These are phyloP conservation scores for Myodes glareolus DNA, from an alignment of 2,113 vertebrate genomes.

Conservation along the genomic window DNA sequence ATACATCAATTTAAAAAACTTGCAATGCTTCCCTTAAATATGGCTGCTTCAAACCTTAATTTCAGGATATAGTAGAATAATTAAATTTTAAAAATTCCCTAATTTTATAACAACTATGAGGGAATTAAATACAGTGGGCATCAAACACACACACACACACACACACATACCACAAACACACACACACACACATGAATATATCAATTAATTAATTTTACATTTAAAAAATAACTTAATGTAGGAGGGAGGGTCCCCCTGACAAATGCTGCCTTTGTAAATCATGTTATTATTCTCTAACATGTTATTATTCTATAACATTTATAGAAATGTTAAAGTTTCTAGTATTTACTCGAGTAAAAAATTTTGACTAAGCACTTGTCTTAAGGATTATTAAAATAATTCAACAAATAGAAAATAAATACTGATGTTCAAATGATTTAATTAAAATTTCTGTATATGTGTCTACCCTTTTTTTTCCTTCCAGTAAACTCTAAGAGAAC, in stretches of 20 bases:
- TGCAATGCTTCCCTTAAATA: not conserved
- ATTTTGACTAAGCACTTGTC: not conserved
- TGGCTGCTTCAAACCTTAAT: conserved; percentile 3
- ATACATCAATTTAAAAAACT: not conserved
- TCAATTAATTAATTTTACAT: not conserved
- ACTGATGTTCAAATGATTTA: not conserved
- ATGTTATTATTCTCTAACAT: not conserved
- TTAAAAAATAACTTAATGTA: not conserved
- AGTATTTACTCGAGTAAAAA: conserved; percentile 8
- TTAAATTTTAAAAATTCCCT: not conserved
- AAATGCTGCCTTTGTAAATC: conserved; percentile 18
- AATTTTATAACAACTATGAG: not conserved
- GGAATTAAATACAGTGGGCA: not conserved
- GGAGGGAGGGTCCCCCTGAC: not conserved
- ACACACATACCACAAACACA: not conserved
- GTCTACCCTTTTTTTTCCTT: not conserved
- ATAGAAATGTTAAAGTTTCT: conserved; percentile 8
- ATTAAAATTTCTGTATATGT: not conserved
- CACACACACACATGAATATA: not conserved
- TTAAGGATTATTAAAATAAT: not conserved
- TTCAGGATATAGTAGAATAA: not conserved
- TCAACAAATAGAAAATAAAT: not conserved
- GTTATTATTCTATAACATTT: not conserved
- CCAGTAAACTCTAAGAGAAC: not conserved
- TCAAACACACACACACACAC: not conserved